Percentiles rank a stretch among this genome's conserved stretches.
Conservation (phyloP, 2,113 vertebrate species). For the Hyaena hyaena region DNA sequence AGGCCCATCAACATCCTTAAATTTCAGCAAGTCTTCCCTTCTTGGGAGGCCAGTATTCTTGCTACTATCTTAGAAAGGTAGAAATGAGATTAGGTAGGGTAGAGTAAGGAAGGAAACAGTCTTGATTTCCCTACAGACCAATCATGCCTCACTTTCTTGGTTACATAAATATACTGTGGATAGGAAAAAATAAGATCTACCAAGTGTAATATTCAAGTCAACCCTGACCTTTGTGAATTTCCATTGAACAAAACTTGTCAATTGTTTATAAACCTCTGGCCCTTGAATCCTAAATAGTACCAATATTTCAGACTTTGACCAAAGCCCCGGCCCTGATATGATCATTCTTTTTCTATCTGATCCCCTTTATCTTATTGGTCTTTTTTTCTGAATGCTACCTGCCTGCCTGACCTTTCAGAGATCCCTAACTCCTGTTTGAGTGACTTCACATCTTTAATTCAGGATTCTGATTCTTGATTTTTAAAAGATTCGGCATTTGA, state of each 20-base stretch:
- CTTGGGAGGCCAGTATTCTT: background rate
- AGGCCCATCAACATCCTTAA: background rate
- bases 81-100: background rate
- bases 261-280: background rate
- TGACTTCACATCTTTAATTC: background rate
- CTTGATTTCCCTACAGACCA: background rate
- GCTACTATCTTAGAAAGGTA: background rate
- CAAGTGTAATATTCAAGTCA: background rate
- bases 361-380: background rate
- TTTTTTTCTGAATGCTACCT: background rate
- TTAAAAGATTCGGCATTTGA: conserved; percentile 51
- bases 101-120: background rate
- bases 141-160: background rate
- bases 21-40: background rate
- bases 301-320: background rate
- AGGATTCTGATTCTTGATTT: conserved; percentile 44
- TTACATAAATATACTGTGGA: background rate
- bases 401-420: background rate
- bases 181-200: background rate
- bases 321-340: background rate
- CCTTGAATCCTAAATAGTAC: background rate
- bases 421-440: background rate
- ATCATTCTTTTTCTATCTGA: background rate
- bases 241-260: background rate
- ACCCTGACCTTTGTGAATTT: background rate